Evolutionary conservation across 2,797 vertebrate genomes (phyloP).

Genomic region (Brachymystax lenok): DNA sequence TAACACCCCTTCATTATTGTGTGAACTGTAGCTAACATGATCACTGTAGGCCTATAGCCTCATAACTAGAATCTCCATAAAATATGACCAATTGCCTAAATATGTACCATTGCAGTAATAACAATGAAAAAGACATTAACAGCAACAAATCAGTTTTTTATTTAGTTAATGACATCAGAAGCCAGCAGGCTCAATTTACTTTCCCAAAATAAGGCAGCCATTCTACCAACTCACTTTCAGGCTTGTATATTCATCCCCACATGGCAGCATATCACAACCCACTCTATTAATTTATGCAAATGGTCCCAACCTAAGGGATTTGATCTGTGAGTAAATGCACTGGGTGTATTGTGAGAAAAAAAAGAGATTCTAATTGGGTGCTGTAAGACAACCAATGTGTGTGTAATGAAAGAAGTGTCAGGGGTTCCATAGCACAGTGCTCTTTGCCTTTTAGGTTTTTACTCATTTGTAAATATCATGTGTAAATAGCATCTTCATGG

Average conservation of each 20-base stretch:
- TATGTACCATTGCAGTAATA: background rate
- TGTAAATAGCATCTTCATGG: constrained; percentile 29
- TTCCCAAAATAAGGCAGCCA: constrained; percentile 40
- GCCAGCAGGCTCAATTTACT: constrained; percentile 35
- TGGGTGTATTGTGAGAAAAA: constrained; percentile 46
- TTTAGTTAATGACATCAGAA: constrained; percentile 8
- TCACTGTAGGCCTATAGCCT: background rate
- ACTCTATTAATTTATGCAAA: constrained; percentile 67
- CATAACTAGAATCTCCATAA: constrained; percentile 7
- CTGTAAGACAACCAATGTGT: constrained; percentile 58
- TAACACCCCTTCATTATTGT: background rate
- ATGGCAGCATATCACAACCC: constrained; percentile 46
- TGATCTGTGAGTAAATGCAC: constrained; percentile 61
- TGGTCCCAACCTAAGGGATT: constrained; percentile 55
- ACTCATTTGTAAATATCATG: constrained; percentile 46
- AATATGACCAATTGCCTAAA: background rate
- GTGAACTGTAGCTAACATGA: background rate
- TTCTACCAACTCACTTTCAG: constrained; percentile 29
- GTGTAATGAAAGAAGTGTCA: constrained; percentile 62
- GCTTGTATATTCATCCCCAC: constrained; percentile 6
- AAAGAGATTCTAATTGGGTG: constrained; percentile 53
- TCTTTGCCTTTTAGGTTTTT: constrained; percentile 44
- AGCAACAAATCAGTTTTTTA: background rate
- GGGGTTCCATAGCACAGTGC: constrained; percentile 58
- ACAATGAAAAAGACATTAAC: background rate